Evolutionary conservation across 2,888 invertebrate genomes (phyloP), one percentile per base, ranked within the genome.

Genomic region (Cosmorhoe ocellata): DNA sequence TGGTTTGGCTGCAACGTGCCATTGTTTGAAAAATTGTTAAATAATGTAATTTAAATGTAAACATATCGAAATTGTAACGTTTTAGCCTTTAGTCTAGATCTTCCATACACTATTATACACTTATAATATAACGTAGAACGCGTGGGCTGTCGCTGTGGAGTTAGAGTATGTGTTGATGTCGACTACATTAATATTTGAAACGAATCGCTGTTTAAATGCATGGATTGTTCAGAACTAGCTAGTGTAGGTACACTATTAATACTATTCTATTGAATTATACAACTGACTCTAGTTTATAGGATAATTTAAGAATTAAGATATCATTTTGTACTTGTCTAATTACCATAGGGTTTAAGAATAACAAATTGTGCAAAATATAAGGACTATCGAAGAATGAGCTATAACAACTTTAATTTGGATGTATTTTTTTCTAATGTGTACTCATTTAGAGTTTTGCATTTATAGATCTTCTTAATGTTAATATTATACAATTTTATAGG

Each of bases 291-390:
- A 88, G 85, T 80, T 28, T 78, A 73, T 89, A 89, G 86, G 83
- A 67, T 88, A 88, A n/a, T 81, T 73, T 86, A 86, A 85, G 81
- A 68, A 76, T 78, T 79, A 82, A 86, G 54, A 82, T 87, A 89
- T 90, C 89, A 87, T 89, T 90, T 90, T 90, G 86, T 90, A 90
- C 90, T 89, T 86, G 89, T 88, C 82, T 88, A 84, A 87, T 84
- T 85, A 88, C 87, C 87, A 82, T 87, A 89, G 84, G 32, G 63
- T 69, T 47, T 89, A 89, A 88, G 89, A 72, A 84, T 89, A 88
- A 88, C 88, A 84, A 88, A 82, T 79, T 81, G 74, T 86, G 80
- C 88, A 84, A 81, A 84, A 76, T 77, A 72, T 83, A 84, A 76
- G 80, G 75, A 80, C 75, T 79, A 76, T 67, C 81, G 79, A 86